Conservation (phyloP, 2,888 invertebrate species). For the Netelia virgata region DNA sequence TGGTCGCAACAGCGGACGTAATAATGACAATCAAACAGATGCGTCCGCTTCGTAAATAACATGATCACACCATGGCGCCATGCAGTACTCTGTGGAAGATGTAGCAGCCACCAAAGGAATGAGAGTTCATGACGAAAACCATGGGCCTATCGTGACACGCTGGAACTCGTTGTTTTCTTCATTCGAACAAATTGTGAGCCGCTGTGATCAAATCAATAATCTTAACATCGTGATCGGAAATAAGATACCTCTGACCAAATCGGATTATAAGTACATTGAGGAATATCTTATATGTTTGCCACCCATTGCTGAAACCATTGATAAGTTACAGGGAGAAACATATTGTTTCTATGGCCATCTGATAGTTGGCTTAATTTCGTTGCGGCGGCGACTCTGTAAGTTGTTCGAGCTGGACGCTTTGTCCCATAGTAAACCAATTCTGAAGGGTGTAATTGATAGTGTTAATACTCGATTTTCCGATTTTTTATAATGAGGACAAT, state of each 20-base stretch:
- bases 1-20: conserved; percentile 10
- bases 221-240: conserved; percentile 21
- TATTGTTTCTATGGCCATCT: conserved; percentile 26
- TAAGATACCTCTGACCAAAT: conserved; percentile 29
- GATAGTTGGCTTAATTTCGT: no score
- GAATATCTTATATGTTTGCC: conserved; percentile 38
- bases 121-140: conserved; percentile 26
- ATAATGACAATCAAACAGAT: conserved; percentile 15
- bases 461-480: no score
- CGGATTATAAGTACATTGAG: conserved; percentile 38
- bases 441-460: no score
- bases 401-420: no score
- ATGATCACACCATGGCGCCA: conserved; percentile 9
- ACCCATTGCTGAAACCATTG: conserved; percentile 42
- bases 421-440: no score
- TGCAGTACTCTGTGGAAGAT: conserved; percentile 29
- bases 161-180: conserved; percentile 59
- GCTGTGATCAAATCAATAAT: conserved; percentile 32
- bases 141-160: conserved; percentile 43
- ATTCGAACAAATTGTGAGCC: conserved; percentile 46
- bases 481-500: no score
- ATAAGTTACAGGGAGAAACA: conserved; percentile 51
- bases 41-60: neutral
- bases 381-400: no score
- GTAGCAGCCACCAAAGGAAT: conserved; percentile 39